phyloP scores from a whole-genome alignment of 2,797 vertebrate species.

The Peromyscus aztecus region DNA sequence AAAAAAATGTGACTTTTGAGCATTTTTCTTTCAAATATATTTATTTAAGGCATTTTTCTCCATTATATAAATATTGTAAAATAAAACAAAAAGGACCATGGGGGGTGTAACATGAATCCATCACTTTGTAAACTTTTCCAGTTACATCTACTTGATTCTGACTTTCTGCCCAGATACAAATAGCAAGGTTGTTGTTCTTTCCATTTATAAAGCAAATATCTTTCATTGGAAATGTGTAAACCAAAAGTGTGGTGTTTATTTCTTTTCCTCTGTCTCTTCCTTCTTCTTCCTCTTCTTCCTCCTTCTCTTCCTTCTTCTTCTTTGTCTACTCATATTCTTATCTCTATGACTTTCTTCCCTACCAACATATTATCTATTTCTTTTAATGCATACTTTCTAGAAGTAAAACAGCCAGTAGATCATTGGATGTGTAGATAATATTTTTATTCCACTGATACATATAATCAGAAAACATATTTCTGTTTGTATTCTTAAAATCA shows the following conservation, averaged over 20 bases:
- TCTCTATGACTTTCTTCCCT: constrained; percentile 35
- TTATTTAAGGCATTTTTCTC: constrained; percentile 79
- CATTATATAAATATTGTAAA: constrained; percentile 61
- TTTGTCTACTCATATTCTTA: neutral
- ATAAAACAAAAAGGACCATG: constrained; percentile 82
- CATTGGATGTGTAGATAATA: constrained; percentile 48
- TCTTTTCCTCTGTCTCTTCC: neutral
- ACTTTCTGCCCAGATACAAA: constrained; percentile 84
- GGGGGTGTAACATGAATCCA: constrained; percentile 80
- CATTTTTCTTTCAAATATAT: constrained; percentile 73
- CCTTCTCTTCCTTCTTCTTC: neutral
- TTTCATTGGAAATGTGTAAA: constrained; percentile 75
- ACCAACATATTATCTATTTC: constrained; percentile 61
- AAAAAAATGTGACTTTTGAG: constrained; percentile 56
- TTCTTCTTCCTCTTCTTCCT: neutral
- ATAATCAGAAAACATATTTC: constrained; percentile 69
- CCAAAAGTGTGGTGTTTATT: constrained; percentile 12
- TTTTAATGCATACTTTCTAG: constrained; percentile 62
- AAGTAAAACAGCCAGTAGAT: constrained; percentile 68
- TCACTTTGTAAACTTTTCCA: constrained; percentile 82
- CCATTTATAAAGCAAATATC: constrained; percentile 76
- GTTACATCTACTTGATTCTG: constrained; percentile 85
- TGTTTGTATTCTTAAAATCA: constrained; percentile 67
- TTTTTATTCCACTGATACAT: constrained; percentile 65
- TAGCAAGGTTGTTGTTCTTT: constrained; percentile 79